Percentiles rank a stretch among this genome's conserved stretches.
Conservation (phyloP, 2,797 vertebrate genomes). For the Muraenolepis orangiensis region DNA sequence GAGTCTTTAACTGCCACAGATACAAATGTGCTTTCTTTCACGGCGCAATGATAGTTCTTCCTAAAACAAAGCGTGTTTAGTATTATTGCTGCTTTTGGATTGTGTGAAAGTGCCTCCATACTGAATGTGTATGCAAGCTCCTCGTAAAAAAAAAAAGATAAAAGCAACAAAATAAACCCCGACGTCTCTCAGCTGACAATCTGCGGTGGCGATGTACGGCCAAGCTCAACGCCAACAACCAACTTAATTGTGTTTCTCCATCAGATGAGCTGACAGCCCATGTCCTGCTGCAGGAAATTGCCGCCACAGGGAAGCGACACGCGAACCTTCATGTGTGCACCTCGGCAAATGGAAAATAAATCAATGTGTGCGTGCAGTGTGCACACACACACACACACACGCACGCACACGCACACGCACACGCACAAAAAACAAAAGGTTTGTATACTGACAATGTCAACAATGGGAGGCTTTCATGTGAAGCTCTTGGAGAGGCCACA, state of each 20-base stretch:
- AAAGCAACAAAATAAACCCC: neutral
- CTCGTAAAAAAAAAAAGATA: neutral
- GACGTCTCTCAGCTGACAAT: constrained; percentile 15
- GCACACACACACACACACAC: neutral
- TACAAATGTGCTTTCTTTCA: neutral
- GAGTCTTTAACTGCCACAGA: too few species aligned
- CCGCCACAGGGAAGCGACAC: constrained; percentile 16
- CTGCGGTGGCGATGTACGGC: constrained; percentile 3
- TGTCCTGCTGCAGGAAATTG: constrained; percentile 52
- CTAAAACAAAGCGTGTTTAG: neutral
- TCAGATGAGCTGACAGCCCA: constrained; percentile 45
- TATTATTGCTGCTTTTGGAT: neutral
- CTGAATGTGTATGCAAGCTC: neutral
- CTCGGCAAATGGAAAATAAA: neutral
- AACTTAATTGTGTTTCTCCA: constrained; percentile 49
- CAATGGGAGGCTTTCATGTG: neutral
- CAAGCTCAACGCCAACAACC: constrained; percentile 38
- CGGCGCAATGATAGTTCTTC: neutral
- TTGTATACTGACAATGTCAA: neutral
- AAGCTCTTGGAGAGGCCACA: neutral
- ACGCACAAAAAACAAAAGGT: neutral
- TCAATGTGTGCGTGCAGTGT: neutral
- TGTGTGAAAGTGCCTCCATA: neutral
- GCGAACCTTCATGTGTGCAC: neutral
- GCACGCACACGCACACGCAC: neutral